phyloP scores from a whole-genome alignment of 2,797 vertebrate genomes.

The Synaphobranchus kaupii region DNA sequence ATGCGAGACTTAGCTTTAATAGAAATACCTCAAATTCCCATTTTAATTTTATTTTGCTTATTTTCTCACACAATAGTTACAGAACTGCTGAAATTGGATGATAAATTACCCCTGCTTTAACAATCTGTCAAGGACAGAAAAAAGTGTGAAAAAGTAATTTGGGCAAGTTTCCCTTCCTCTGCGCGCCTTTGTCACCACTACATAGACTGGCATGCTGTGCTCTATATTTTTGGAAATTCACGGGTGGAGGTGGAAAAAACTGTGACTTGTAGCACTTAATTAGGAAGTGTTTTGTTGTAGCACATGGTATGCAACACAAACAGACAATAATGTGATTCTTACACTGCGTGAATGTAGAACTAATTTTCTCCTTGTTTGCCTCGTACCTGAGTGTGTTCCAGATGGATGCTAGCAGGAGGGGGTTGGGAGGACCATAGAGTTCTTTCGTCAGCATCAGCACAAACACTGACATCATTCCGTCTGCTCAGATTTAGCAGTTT shows the following conservation, averaged over 20 bases:
- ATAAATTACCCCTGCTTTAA: conserved; percentile 66
- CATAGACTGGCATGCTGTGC: conserved; percentile 29
- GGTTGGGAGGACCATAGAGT: conserved; percentile 2
- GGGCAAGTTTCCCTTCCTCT: conserved; percentile 33
- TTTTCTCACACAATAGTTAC: conserved; percentile 52
- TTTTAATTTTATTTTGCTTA: conserved; percentile 54
- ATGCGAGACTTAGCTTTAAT: conserved; percentile 46
- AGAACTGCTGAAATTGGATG: conserved; percentile 66
- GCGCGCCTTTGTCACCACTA: conserved; percentile 22
- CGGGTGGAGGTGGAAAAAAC: conserved; percentile 43
- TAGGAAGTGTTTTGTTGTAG: conserved; percentile 23
- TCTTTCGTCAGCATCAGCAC: conserved; percentile 20
- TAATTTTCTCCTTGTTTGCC: conserved; percentile 29
- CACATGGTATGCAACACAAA: conserved; percentile 24
- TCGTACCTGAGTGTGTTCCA: conserved; percentile 35
- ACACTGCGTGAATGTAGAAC: conserved; percentile 14
- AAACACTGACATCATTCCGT: conserved; percentile 13
- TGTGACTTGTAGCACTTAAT: conserved; percentile 51
- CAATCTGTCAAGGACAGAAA: conserved; percentile 62
- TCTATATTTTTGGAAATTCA: background rate
- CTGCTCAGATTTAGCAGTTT: conserved; percentile 30
- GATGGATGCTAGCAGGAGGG: conserved; percentile 18
- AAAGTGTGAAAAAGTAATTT: conserved; percentile 70
- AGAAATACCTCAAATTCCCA: conserved; percentile 31
- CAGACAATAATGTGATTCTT: conserved; percentile 31